Evolutionary conservation across 2,888 invertebrate genomes (phyloP).

Genomic region (Ametastegia equiseti): DNA sequence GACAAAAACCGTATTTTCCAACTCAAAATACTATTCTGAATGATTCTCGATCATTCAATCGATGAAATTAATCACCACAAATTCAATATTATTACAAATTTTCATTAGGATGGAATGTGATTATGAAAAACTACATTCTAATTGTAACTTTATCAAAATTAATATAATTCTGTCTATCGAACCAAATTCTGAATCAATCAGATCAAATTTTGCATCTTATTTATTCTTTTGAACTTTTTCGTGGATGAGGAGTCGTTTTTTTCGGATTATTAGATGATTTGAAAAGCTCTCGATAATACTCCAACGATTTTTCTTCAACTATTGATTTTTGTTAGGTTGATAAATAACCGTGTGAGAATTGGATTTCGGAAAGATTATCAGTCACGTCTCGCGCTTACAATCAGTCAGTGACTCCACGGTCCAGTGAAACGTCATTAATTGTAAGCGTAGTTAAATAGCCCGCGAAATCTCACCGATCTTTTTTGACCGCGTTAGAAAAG

Average conservation of each 20-base stretch:
- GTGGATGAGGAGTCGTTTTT: too few relatives aligned
- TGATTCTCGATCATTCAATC: neutral
- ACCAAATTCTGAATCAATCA: too few relatives aligned
- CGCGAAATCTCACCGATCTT: neutral
- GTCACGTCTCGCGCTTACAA: neutral
- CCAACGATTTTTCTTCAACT: neutral
- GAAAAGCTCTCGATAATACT: neutral
- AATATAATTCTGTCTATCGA: too few relatives aligned
- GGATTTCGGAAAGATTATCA: neutral
- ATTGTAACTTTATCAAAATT: too few relatives aligned
- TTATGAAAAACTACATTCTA: too few relatives aligned
- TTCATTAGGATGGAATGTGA: too few relatives aligned
- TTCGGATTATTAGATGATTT: neutral
- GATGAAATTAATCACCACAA: neutral
- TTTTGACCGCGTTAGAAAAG: conserved; percentile 10
- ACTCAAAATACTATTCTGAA: neutral
- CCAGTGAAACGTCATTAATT: neutral
- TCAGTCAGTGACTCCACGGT: too few relatives aligned
- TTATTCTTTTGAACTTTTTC: neutral
- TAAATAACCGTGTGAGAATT: neutral
- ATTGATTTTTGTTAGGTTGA: neutral
- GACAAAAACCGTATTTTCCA: neutral
- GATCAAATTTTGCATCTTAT: too few relatives aligned
- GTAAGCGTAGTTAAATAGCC: neutral
- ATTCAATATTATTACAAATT: too few relatives aligned